A percentile compares a stretch with the other conserved stretches of the same genome.
Evolutionary conservation across 2,888 invertebrate species (phyloP).

Genomic region (Heteropelma amictum): DNA sequence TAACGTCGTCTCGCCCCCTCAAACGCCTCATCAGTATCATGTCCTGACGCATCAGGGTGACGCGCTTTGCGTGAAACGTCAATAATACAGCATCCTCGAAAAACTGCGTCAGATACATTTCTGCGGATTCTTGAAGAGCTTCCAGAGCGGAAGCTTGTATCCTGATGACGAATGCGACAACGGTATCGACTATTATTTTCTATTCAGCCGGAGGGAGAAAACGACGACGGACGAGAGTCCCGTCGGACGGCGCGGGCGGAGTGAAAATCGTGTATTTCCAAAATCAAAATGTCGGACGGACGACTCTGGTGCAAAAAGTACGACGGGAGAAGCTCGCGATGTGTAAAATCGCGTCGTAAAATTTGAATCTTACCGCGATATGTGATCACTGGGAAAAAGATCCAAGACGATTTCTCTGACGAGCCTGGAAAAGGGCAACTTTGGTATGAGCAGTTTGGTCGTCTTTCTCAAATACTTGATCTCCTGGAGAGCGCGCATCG

Average conservation of each 20-base stretch:
- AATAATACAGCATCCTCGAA: constrained; percentile 79
- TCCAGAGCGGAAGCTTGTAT: constrained; percentile 76
- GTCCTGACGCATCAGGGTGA: constrained; percentile 78
- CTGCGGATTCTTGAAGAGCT: constrained; percentile 79
- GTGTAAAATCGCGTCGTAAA: background rate
- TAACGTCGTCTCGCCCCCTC: constrained; percentile 75
- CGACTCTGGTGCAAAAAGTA: no score
- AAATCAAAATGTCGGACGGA: no score
- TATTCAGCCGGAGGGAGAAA: background rate
- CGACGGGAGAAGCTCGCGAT: background rate
- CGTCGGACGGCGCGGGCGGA: no score
- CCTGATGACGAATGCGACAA: constrained; percentile 55
- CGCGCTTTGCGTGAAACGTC: constrained; percentile 77
- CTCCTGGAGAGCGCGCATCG: constrained; percentile 59
- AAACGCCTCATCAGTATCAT: constrained; percentile 77
- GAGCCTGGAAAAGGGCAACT: constrained; percentile 76
- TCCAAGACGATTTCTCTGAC: constrained; percentile 77
- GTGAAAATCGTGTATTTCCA: no score
- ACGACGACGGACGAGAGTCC: background rate
- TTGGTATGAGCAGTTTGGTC: constrained; percentile 76
- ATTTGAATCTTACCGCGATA: constrained; percentile 60
- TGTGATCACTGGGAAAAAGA: constrained; percentile 57
- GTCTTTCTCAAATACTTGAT: constrained; percentile 68
- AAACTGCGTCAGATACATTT: constrained; percentile 78
- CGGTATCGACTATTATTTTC: background rate